phyloP scores from a whole-genome alignment of 2,888 invertebrate species.

The Psylliodes chrysocephalus region DNA sequence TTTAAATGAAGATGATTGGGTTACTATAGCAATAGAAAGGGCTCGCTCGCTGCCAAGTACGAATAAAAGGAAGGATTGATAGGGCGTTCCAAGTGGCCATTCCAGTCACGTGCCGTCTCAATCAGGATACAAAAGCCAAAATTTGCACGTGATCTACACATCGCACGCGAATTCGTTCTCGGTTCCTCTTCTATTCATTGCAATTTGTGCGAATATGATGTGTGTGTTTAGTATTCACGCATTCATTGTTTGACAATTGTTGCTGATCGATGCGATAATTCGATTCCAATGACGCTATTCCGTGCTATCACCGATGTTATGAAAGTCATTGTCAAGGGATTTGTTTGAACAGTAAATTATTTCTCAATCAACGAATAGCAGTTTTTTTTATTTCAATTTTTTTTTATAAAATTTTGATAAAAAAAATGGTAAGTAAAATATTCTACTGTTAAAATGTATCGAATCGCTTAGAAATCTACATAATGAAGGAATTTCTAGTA shows the following conservation, averaged over 20 bases:
- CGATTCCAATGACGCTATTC: constrained; percentile 33
- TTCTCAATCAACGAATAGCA: no score
- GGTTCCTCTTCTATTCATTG: constrained; percentile 43
- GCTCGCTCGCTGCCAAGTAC: constrained; percentile 38
- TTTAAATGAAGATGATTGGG: constrained; percentile 39
- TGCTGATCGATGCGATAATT: constrained; percentile 48
- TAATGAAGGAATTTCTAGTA: no score
- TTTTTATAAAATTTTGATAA: no score
- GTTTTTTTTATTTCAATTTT: no score
- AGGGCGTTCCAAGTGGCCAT: constrained; percentile 53
- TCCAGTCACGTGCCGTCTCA: constrained; percentile 59
- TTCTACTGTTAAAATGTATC: no score
- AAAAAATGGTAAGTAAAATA: no score
- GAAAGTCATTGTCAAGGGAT: background rate
- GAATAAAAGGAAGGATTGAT: constrained; percentile 54
- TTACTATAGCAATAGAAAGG: constrained; percentile 35
- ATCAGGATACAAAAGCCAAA: constrained; percentile 63
- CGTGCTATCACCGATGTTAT: background rate
- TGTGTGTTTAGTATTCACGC: constrained; percentile 52
- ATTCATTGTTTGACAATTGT: constrained; percentile 48
- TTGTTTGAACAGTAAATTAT: no score
- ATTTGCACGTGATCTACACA: constrained; percentile 63
- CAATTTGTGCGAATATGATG: constrained; percentile 49
- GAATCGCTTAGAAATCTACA: no score
- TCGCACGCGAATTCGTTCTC: constrained; percentile 53